Evolutionary conservation across 2,113 vertebrate species (phyloP).

Genomic region (Piliocolobus tephrosceles): DNA sequence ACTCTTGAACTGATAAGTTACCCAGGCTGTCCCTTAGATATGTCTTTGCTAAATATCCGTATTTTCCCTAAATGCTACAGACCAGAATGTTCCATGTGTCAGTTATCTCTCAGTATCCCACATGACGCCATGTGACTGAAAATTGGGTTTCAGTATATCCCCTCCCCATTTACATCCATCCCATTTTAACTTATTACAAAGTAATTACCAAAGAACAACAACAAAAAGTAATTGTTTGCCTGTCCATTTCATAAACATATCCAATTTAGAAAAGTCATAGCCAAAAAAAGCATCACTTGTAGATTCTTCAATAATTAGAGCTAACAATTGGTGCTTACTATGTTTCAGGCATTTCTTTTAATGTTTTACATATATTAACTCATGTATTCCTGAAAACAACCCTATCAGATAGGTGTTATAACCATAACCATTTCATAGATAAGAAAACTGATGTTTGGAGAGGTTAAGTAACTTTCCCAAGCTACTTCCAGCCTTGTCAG

Average conservation of each 20-base stretch:
- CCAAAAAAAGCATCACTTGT: background rate
- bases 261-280: background rate
- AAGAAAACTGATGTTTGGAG: background rate
- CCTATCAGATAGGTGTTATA: background rate
- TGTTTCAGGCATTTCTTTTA: background rate
- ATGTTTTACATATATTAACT: background rate
- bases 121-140: background rate
- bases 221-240: background rate
- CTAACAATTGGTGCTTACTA: background rate
- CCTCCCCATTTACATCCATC: background rate
- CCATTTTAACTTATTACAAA: constrained; percentile 15
- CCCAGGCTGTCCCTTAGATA: background rate
- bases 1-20: background rate
- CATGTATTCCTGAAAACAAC: background rate
- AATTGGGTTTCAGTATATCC: background rate
- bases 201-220: background rate
- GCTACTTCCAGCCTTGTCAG: background rate
- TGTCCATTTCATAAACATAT: background rate
- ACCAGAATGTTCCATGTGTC: background rate
- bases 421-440: background rate
- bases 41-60: background rate
- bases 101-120: background rate
- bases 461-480: background rate
- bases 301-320: background rate
- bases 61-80: background rate